Evolutionary conservation across 2,888 invertebrate genomes (phyloP), one percentile per base, ranked within the genome.

Genomic region (Yponomeuta malinellus): DNA sequence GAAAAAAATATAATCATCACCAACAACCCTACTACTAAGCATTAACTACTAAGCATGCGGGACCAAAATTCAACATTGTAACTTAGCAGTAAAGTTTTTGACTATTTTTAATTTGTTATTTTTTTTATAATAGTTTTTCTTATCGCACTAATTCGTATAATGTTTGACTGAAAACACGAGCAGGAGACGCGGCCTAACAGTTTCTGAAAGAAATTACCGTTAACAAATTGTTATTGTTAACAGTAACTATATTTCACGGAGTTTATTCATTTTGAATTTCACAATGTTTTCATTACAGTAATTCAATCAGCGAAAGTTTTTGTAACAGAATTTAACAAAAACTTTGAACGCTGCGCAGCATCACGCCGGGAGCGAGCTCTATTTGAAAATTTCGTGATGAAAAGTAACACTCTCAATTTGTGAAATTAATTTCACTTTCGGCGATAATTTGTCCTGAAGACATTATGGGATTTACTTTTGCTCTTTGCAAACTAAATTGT

Each of bases 261-360:
- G 65, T 65, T 59, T 12, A 5, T 59, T 59, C 2, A 15, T 65
- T 64, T 64, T 31, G 12, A 65, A 65, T 65, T 29, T 8, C 65
- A 12, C 10, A 8, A 5, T 65, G 10, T 31, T 65, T 64, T 29
- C n/a, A 10, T 64, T 65, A 65, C 31, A 31, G 65, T 33, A 65
- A 65, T 65, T 65, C 65, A 65, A 65, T 65, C 12, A 65, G 31
- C 33, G 10, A 31, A 65, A 65, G 33, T 29, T 33, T 65, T 65
- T 65, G 29, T 29, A 37, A n/a, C 63, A 23, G 37, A 52, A 69
- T 63, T 48, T 33, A 63, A 69, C 10, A 59, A 15, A 69, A 69
- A 69, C 59, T 69, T 59, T 29, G 63, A 63, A 33, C 63, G 63
- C 59, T 6, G 9, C 48, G 43, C 52, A 59, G 52, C 52, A 15